These are phyloP conservation scores for Enteromius afrohamiltoni DNA, from an alignment of 2,797 vertebrate genomes.

Conservation along the genomic window DNA sequence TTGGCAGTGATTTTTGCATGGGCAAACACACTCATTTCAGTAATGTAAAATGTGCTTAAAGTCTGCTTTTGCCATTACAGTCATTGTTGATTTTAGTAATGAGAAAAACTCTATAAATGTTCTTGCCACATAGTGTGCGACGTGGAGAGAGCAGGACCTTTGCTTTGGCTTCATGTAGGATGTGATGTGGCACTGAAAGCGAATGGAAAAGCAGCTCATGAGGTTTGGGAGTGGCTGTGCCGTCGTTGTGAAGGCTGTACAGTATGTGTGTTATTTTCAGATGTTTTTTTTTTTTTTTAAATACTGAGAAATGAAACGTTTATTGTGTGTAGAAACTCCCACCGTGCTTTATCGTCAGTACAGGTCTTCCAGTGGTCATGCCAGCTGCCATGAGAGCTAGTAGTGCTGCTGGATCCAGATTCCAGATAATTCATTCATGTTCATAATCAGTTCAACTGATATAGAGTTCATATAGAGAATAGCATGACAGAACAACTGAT, in stretches of 20 bases:
- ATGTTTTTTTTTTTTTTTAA: background rate
- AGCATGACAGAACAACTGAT: background rate
- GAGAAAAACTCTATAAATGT: background rate
- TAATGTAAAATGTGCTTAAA: background rate
- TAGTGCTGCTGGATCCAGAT: background rate
- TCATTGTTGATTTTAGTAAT: conserved; percentile 8
- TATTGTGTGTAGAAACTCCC: background rate
- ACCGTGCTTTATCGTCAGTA: background rate
- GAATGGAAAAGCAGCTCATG: conserved; percentile 20
- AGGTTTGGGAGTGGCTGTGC: conserved; percentile 17
- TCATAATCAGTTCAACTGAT: background rate
- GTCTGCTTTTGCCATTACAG: background rate
- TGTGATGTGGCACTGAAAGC: conserved; percentile 29
- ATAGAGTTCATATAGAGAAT: background rate
- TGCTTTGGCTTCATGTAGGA: conserved; percentile 28
- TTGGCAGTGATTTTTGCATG: background rate
- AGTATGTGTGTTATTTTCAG: conserved; percentile 3
- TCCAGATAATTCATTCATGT: background rate
- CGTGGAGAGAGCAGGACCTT: conserved; percentile 7
- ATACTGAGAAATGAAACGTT: background rate
- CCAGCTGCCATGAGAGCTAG: background rate
- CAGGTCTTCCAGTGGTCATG: background rate
- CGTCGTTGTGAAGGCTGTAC: background rate
- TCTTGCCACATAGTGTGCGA: conserved; percentile 10
- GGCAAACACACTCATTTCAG: background rate